A percentile compares a stretch with the other conserved stretches of the same genome.
Conservation (phyloP, 2,888 invertebrate genomes). For the Steromphala cineraria region DNA sequence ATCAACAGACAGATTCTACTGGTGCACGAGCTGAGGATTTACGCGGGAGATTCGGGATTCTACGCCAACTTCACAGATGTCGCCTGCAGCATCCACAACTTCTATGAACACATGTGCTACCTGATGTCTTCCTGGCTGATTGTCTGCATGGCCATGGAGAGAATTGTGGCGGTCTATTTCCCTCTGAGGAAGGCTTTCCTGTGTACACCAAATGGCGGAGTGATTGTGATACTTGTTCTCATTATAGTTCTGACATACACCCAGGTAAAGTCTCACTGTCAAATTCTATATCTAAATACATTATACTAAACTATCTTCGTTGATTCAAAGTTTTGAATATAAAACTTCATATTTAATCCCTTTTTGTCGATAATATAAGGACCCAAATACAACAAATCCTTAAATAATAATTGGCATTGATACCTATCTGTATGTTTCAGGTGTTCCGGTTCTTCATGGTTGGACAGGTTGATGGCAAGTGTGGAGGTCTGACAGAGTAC, state of each 20-base stretch:
- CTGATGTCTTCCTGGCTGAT: conserved; percentile 72
- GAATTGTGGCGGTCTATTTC: conserved; percentile 67
- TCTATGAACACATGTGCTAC: conserved; percentile 62
- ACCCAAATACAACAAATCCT: no score
- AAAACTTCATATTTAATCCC: no score
- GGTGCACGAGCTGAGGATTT: conserved; percentile 50
- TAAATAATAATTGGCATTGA: no score
- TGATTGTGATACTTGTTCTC: conserved; percentile 56
- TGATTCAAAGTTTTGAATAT: no score
- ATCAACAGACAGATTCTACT: conserved; percentile 50
- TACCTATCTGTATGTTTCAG: conserved; percentile 41
- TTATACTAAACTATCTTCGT: no score
- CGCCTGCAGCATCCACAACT: conserved; percentile 67
- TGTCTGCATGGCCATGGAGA: conserved; percentile 71
- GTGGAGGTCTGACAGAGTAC: conserved; percentile 45
- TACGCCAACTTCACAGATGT: conserved; percentile 51
- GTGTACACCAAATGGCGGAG: conserved; percentile 61
- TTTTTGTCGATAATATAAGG: no score
- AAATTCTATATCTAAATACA: no score
- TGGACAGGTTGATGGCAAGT: conserved; percentile 40
- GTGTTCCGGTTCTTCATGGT: conserved; percentile 55
- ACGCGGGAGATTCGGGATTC: conserved; percentile 30
- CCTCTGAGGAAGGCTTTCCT: conserved; percentile 65
- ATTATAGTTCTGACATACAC: conserved; percentile 59
- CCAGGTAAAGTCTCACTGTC: conserved; percentile 43